Evolutionary conservation across 2,888 invertebrate genomes (phyloP).

Genomic region (Lasioglossum villosulum): DNA sequence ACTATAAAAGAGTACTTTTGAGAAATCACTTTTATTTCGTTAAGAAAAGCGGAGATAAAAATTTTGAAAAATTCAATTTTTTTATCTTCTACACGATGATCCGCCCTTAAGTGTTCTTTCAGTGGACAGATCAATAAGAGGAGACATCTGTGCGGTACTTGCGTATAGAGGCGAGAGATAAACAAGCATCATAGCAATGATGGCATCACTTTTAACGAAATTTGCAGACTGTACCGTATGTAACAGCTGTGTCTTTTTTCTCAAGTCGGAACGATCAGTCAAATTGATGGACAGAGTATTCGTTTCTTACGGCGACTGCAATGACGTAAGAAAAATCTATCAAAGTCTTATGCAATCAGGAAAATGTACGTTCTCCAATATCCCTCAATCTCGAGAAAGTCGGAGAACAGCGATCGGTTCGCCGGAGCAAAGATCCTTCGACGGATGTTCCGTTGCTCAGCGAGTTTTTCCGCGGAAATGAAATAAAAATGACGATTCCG

Average conservation of each 20-base stretch:
- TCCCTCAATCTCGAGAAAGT: constrained; percentile 52
- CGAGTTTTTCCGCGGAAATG: constrained; percentile 73
- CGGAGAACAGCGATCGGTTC: constrained; percentile 31
- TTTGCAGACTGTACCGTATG: background rate
- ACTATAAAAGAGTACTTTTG: too few species aligned
- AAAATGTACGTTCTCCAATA: constrained; percentile 34
- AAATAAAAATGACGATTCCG: constrained; percentile 78
- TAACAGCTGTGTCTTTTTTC: background rate
- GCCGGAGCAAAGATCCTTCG: constrained; percentile 41
- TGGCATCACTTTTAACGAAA: background rate
- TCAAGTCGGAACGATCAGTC: too few species aligned
- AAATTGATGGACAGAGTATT: background rate
- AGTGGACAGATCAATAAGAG: too few species aligned
- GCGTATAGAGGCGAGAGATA: too few species aligned
- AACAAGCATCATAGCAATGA: too few species aligned
- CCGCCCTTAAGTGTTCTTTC: background rate
- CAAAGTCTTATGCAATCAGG: constrained; percentile 31
- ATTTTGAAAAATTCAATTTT: too few species aligned
- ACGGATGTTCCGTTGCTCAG: constrained; percentile 53
- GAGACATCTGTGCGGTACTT: too few species aligned
- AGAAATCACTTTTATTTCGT: too few species aligned
- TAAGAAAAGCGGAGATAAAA: too few species aligned
- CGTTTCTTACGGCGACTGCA: background rate
- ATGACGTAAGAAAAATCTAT: constrained; percentile 22
- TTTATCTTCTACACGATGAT: too few species aligned